Base-by-base conservation (phyloP, 2,797 vertebrate genomes). In the Huso huso region DNA sequence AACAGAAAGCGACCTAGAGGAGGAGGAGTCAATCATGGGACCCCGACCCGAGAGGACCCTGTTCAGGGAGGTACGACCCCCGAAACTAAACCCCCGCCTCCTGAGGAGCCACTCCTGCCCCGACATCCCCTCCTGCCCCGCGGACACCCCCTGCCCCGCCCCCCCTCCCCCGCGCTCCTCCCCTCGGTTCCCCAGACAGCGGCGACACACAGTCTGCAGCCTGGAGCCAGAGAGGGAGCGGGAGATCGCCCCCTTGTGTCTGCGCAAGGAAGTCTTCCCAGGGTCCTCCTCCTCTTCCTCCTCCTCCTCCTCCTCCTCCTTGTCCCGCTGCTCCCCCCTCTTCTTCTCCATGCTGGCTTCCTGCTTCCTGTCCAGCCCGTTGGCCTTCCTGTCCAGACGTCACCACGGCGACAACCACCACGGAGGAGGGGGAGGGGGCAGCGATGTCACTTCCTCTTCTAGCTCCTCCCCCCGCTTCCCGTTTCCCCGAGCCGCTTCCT, bases 221-320 rank as follows among this genome's bases (percentile, higher is more conserved):
- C 65, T 90, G 60, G 93, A 95, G 74, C 84, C 91, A 69, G 90
- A 86, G 77, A 70, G 90, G 90, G 23, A 37, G 23, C 23, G 23
- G 23, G 88, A 90, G 78, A 83, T 92, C 0, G 87, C 86, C 9
- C 90, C 90, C 0, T 64, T 88, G 71, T 95, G 93, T 71, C 87
- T 95, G 8, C 90, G 93, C 50, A 95, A 95, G 78, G 93, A 95
- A 77, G 91, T 95, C 74, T 93, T 92, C 76, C 93, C 93, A 0
- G 48, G 78, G 77, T 72, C 75, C 75, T 59, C 58, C 68, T 74
- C 63, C 51, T 53, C 51, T 53, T 70, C 60, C 51, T 73, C 67
- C 69, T 78, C 15, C 6, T 15, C 18, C 51, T 78, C 71, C 37
- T 71, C 69, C 0, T 66, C 53, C 67, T 63, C 72, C n/a, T n/a